phyloP scores from a whole-genome alignment of 2,113 vertebrate genomes.

The Motacilla alba region DNA sequence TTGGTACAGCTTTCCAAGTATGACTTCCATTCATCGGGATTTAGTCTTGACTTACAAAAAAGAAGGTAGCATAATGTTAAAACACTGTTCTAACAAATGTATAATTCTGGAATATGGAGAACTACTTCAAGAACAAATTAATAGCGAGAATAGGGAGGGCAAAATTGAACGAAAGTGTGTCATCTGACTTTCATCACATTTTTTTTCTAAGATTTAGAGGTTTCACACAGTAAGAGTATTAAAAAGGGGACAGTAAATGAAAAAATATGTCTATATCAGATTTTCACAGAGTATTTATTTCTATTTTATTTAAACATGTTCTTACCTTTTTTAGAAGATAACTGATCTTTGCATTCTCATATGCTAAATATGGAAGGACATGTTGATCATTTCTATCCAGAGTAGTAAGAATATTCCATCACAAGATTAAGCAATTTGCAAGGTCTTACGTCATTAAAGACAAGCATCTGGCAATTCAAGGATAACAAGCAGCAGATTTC shows the following conservation, averaged over 20 bases:
- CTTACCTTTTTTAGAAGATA: neutral
- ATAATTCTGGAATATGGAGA: neutral
- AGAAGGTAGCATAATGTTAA: neutral
- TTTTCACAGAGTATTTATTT: neutral
- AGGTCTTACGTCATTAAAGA: slow-evolving; percentile 64
- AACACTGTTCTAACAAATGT: neutral
- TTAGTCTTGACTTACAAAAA: neutral
- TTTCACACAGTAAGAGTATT: neutral
- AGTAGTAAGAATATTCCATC: slow-evolving; percentile 58
- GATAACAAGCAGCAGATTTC: slow-evolving; percentile 75
- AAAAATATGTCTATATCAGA: neutral
- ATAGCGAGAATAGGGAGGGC: neutral
- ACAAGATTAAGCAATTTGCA: slow-evolving; percentile 63
- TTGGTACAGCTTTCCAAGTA: neutral
- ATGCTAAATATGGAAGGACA: slow-evolving; percentile 21
- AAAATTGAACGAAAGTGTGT: neutral
- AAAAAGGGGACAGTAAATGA: neutral
- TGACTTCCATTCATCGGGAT: neutral
- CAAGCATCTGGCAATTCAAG: slow-evolving; percentile 64
- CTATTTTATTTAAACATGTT: neutral
- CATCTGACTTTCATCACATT: neutral
- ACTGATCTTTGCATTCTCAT: neutral
- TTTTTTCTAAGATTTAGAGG: neutral
- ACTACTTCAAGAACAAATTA: neutral
- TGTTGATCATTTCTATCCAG: slow-evolving; percentile 17